These are phyloP conservation scores for Buathra laborator DNA, from an alignment of 2,888 invertebrate species.

Conservation along the genomic window DNA sequence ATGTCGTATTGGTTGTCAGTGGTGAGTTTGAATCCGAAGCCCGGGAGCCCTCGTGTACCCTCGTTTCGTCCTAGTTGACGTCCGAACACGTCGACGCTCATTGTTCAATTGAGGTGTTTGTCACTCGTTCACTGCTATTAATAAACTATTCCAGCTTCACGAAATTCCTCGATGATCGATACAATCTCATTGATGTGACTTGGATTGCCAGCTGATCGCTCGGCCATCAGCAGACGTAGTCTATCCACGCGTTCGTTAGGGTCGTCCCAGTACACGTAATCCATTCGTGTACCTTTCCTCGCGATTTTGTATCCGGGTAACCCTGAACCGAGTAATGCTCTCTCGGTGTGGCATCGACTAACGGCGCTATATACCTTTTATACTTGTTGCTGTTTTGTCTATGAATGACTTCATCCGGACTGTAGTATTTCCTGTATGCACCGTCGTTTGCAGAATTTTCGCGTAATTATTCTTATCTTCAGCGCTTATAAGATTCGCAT, in stretches of 20 bases:
- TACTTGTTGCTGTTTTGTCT: slow-evolving; percentile 48
- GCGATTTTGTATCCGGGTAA: not conserved
- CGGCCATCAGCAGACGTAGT: slow-evolving; percentile 59
- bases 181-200: slow-evolving; percentile 64
- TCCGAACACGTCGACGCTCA: too few relatives aligned
- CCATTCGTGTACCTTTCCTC: not conserved
- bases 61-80: too few relatives aligned
- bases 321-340: not conserved
- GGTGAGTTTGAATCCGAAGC: too few relatives aligned
- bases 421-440: slow-evolving; percentile 54
- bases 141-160: too few relatives aligned
- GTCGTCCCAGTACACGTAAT: slow-evolving; percentile 69
- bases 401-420: slow-evolving; percentile 22
- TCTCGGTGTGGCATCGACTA: slow-evolving; percentile 9
- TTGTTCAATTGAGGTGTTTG: too few relatives aligned
- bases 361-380: slow-evolving; percentile 38
- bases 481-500: slow-evolving; percentile 22
- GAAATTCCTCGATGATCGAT: slow-evolving; percentile 65
- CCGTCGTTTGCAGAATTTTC: slow-evolving; percentile 43
- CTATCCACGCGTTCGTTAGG: slow-evolving; percentile 68
- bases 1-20: too few relatives aligned
- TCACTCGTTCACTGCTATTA: too few relatives aligned
- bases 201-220: slow-evolving; percentile 54
- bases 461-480: slow-evolving; percentile 50
- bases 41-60: too few relatives aligned